Evolutionary conservation across 2,797 vertebrate genomes (phyloP), one percentile per base, ranked within the genome.

Genomic region (Tachyglossus aculeatus): DNA sequence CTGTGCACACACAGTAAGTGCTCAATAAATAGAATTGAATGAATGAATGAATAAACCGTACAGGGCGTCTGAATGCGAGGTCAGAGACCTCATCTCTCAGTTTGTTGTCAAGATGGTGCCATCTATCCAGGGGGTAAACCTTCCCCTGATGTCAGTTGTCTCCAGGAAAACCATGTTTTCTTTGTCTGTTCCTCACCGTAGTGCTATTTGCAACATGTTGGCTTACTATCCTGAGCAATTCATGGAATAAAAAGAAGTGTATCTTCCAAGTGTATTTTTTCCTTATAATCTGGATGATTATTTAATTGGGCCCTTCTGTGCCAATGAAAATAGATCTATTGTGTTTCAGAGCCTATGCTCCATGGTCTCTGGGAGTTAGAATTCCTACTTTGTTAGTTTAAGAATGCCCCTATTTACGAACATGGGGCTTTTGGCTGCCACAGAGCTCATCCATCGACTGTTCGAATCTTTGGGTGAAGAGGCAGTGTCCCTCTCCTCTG

Each of bases 241-340:
- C 34, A 65, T 57, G 3, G 36, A 38, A 76, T 54, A 63, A 62
- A 74, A 66, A 16, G 53, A 37, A 48, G 14, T 65, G 44, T 59
- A 62, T 27, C 57, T 25, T 67, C 53, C 34, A 80, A 60, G 9
- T 34, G 25, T 47, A 19, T 41, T 52, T 41, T 77, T 50, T 70
- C 37, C 44, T 66, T 34, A 40, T 73, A 75, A 59, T 7, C 27
- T 52, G 50, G 37, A 51, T 50, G 53, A 58, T 48, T 63, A 67
- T 74, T 69, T 53, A 73, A 71, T 38, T 68, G 40, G 12, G 38
- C 67, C 36, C 21, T 67, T 74, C 67, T 16, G 25, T 54, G 50
- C 7, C 53, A 68, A 43, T 60, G 44, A 69, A 19, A 11, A 44
- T 32, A 38, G 54, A 15, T n/a, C 12, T 2, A 34, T 9, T 2